A percentile compares a stretch with the other conserved stretches of the same genome.
Evolutionary conservation across 2,888 invertebrate species (phyloP).

Genomic region (Caenorhabditis sp.): DNA sequence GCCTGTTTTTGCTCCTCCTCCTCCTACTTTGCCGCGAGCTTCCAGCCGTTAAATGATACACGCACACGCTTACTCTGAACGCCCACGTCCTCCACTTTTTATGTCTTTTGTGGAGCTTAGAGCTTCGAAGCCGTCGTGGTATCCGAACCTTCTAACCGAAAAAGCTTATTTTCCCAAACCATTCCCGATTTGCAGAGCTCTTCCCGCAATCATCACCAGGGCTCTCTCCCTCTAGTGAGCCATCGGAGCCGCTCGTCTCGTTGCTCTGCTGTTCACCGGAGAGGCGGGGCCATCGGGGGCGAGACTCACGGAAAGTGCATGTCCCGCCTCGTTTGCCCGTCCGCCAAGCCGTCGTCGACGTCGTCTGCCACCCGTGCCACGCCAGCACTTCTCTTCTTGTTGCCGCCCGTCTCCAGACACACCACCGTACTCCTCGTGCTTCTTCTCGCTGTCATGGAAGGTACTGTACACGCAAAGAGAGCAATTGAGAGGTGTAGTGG

Average conservation of each 20-base stretch:
- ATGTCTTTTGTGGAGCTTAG: too few species aligned
- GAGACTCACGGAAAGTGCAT: slow-evolving; percentile 48
- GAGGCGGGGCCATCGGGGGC: slow-evolving; percentile 51
- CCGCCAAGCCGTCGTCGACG: slow-evolving; percentile 53
- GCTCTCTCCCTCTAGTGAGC: slow-evolving; percentile 30
- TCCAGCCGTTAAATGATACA: slow-evolving; percentile 40
- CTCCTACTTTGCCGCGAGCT: not conserved
- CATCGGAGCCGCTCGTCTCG: slow-evolving; percentile 27
- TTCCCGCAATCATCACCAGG: too few species aligned
- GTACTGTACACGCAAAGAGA: too few species aligned
- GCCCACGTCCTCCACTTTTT: slow-evolving; percentile 14
- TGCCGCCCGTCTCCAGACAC: slow-evolving; percentile 37
- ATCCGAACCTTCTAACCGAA: too few species aligned
- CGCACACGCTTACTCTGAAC: slow-evolving; percentile 29
- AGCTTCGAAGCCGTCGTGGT: too few species aligned
- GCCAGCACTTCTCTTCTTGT: slow-evolving; percentile 43
- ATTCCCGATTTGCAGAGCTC: too few species aligned
- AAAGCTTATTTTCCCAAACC: too few species aligned
- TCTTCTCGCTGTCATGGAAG: slow-evolving; percentile 48
- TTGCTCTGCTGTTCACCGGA: slow-evolving; percentile 47
- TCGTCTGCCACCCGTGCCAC: too few species aligned
- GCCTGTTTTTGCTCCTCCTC: slow-evolving; percentile 43
- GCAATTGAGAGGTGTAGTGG: too few species aligned
- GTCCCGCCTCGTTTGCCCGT: slow-evolving; percentile 52
- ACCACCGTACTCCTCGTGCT: slow-evolving; percentile 37